Percentiles rank a stretch among this genome's conserved stretches.
Evolutionary conservation across 1,140 invertebrate genomes (phyloP).

Genomic region (Conus ventricosus): DNA sequence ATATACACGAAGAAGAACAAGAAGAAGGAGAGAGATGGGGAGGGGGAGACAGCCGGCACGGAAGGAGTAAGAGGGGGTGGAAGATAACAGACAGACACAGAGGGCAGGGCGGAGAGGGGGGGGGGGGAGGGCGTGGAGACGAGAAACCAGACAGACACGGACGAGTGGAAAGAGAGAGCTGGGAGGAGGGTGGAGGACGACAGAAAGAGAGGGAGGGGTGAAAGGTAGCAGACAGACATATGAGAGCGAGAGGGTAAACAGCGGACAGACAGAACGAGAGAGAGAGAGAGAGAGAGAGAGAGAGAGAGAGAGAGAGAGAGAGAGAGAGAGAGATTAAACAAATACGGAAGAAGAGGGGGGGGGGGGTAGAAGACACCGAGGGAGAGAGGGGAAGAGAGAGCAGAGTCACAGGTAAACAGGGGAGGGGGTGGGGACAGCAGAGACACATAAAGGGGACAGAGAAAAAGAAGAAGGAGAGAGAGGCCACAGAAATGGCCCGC

Average conservation of each 20-base stretch:
- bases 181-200: no score
- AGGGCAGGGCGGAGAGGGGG: not conserved
- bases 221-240: not conserved
- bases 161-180: not conserved
- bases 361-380: no score
- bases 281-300: conserved; percentile 5
- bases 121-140: no score
- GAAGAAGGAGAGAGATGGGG: not conserved
- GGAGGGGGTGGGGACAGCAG: not conserved
- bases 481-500: not conserved
- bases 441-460: not conserved
- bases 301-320: not conserved
- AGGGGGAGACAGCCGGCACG: no score
- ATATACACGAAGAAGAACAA: no score
- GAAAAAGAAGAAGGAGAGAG: not conserved
- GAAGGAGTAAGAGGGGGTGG: no score
- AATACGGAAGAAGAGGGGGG: no score
- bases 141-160: not conserved
- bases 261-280: not conserved
- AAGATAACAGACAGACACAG: no score
- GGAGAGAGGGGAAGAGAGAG: no score
- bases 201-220: not conserved
- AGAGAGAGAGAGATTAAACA: not conserved
- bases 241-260: not conserved
- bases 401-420: no score